Evolutionary conservation across 2,888 invertebrate genomes (phyloP), one percentile per base, ranked within the genome.

Genomic region (Glaucopsyche alexis): DNA sequence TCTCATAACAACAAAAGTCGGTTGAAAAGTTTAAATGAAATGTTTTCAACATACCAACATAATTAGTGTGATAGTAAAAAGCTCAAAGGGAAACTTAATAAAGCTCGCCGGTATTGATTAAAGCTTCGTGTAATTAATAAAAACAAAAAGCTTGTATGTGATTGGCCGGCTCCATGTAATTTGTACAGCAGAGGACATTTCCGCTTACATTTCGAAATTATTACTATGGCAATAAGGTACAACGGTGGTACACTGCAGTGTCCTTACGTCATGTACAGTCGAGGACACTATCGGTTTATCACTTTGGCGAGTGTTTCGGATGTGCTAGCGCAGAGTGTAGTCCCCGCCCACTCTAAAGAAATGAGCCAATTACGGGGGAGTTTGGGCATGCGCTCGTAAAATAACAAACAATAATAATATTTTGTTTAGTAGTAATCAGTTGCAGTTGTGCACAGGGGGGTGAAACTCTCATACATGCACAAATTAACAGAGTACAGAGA

Each of bases 211-310:
- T 60, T 38, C 60, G 13, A 47, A 1, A 5, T 60, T 60, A 60
- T 60, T 60, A 29, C 60, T 1, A 60, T 29, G 77, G 77, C 80
- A 82, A 38, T 60, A 60, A 60, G 29, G 60, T 29, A 38, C 6
- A 60, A 60, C 13, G 60, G 47, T 11, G 11, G 42, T 42, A 42
- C 29, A 4, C 1, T 4, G n/a, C n/a, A n/a, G n/a, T 29, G 29
- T 29, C 29, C 2, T 29, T 29, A 29, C 29, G 4, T 29, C n/a
- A n/a, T n/a, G n/a, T n/a, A n/a, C n/a, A n/a, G n/a, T n/a, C n/a
- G n/a, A n/a, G n/a, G n/a, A n/a, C 29, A 29, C 29, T 29, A 1
- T 3, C 29, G 2, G 2, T 4, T 29, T 29, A 29, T 29, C 29
- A 29, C 29, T 29, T 2, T 29, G 2, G 29, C 29, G 29, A n/a